Percentiles rank a stretch among this genome's conserved stretches.
Conservation (phyloP, 2,797 vertebrate species). For the Morelia viridis region DNA sequence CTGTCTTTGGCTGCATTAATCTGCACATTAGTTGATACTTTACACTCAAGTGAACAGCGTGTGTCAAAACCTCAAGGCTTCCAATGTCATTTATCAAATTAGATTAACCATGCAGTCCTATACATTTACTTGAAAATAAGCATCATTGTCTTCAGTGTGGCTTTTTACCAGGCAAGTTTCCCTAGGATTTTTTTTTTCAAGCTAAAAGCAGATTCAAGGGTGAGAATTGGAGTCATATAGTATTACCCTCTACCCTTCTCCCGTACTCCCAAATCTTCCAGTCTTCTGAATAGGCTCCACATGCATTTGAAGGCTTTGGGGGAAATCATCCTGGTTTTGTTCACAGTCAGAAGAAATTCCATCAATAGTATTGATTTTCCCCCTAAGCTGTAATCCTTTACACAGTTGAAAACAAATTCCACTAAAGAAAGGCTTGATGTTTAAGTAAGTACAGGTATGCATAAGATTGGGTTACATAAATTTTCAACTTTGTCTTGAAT, state of each 20-base stretch:
- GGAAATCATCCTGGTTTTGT: not conserved
- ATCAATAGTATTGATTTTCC: not conserved
- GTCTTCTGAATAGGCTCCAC: not conserved
- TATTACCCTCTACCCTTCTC: not conserved
- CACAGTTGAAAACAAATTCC: not conserved
- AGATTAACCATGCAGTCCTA: not conserved
- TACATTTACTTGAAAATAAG: not conserved
- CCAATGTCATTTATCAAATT: not conserved
- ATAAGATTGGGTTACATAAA: not conserved
- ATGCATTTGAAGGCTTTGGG: not conserved
- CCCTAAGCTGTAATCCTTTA: not conserved
- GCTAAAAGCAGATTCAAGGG: not conserved
- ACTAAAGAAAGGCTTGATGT: not conserved
- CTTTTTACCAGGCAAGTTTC: not conserved
- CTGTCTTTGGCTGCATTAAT: not conserved
- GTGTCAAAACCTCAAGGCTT: not conserved
- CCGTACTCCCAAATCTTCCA: not conserved
- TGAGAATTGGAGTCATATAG: not conserved
- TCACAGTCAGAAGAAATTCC: not conserved
- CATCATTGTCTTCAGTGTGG: not conserved
- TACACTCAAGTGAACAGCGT: not conserved
- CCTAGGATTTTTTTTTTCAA: not conserved
- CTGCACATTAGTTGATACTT: fast-evolving
- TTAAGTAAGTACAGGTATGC: not conserved
- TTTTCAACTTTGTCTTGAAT: not conserved